Evolutionary conservation across 2,888 invertebrate genomes (phyloP).

Genomic region (Marasmarcha lunaedactyla): DNA sequence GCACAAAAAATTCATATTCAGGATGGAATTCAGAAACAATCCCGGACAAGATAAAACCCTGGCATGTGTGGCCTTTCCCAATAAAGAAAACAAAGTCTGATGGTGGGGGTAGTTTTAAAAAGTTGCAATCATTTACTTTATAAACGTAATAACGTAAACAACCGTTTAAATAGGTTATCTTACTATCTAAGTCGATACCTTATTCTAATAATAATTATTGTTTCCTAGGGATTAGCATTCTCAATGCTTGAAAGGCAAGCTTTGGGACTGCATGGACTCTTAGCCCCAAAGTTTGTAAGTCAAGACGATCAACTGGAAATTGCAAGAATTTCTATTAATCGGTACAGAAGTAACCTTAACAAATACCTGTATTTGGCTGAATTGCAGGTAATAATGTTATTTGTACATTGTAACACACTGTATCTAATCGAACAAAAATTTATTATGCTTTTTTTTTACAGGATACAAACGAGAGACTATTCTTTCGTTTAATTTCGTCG

Average conservation of each 20-base stretch:
- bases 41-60: no score
- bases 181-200: no score
- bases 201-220: no score
- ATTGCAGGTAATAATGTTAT: constrained; percentile 67
- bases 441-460: constrained; percentile 27
- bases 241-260: constrained; percentile 90
- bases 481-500: constrained; percentile 86
- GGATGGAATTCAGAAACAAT: no score
- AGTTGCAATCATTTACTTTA: no score
- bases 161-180: no score
- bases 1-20: no score
- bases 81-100: no score
- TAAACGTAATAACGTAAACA: no score
- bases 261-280: constrained; percentile 91
- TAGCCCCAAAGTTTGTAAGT: constrained; percentile 89
- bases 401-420: neutral
- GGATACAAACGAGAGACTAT: constrained; percentile 93
- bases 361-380: constrained; percentile 92
- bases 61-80: no score
- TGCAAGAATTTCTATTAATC: constrained; percentile 84
- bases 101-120: no score
- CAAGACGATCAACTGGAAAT: constrained; percentile 88
- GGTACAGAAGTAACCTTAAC: constrained; percentile 87
- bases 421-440: neutral
- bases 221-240: constrained; percentile 86